Evolutionary conservation across 2,888 invertebrate genomes (phyloP).

Genomic region (Perdita meconis): DNA sequence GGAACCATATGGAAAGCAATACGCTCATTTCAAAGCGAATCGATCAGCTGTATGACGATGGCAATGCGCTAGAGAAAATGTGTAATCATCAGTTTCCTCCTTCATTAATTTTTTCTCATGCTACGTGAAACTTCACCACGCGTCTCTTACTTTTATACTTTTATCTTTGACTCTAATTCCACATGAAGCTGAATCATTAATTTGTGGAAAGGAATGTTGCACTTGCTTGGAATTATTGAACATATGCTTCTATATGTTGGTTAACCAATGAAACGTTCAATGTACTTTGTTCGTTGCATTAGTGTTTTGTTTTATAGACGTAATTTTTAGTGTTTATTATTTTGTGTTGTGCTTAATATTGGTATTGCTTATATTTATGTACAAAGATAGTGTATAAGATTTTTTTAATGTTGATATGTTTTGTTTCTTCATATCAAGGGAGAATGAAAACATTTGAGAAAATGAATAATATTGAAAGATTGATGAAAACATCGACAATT

Average conservation of each 20-base stretch:
- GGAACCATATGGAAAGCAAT: background rate
- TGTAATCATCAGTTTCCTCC: slow-evolving; percentile 30
- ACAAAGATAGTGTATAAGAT: too few species aligned
- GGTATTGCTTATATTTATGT: too few species aligned
- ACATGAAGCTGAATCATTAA: background rate
- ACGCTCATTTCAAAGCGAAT: slow-evolving; percentile 5
- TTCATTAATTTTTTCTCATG: slow-evolving; percentile 17
- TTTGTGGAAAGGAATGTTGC: background rate
- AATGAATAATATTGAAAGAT: too few species aligned
- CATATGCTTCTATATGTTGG: too few species aligned
- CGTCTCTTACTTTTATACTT: background rate
- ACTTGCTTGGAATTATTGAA: background rate
- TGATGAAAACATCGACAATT: too few species aligned
- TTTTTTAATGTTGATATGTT: too few species aligned
- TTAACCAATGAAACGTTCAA: background rate
- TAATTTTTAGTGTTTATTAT: too few species aligned
- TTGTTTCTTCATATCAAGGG: too few species aligned
- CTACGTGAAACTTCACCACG: background rate
- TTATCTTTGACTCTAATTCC: slow-evolving; percentile 17
- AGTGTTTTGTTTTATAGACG: too few species aligned
- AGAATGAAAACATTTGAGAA: too few species aligned
- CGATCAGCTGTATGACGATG: background rate
- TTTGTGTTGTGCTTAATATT: too few species aligned
- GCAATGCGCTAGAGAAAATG: background rate
- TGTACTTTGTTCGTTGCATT: background rate